These are phyloP conservation scores for Antheraea mylitta DNA, from an alignment of 1,140 invertebrate species.

Conservation along the genomic window DNA sequence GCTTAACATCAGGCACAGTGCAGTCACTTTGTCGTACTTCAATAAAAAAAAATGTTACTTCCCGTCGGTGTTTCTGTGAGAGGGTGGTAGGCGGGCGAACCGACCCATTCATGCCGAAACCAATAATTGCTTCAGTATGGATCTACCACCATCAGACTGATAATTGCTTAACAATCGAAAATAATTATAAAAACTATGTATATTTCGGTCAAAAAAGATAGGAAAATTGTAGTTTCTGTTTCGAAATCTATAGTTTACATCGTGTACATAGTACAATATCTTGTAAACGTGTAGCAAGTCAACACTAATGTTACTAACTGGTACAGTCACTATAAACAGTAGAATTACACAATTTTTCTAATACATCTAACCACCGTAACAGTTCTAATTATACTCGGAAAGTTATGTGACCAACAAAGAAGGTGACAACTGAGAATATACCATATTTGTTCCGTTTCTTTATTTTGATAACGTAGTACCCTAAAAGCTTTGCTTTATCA, in stretches of 20 bases:
- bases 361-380: conserved; percentile 12
- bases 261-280: background rate
- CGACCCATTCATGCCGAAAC: no score
- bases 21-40: no score
- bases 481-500: conserved; percentile 6
- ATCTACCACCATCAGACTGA: no score
- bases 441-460: conserved; percentile 9
- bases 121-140: no score
- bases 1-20: no score
- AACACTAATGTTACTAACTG: background rate
- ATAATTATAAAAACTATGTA: no score
- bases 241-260: background rate
- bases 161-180: no score
- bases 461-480: conserved; percentile 6
- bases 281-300: background rate
- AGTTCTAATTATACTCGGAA: conserved; percentile 11
- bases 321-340: background rate
- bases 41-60: no score
- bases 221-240: background rate
- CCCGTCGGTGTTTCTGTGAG: no score
- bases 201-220: background rate
- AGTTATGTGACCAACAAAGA: conserved; percentile 5
- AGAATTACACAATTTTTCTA: conserved; percentile 11
- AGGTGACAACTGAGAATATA: conserved; percentile 6
- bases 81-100: no score